Base-by-base conservation (phyloP, 2,888 invertebrate species). In the Parasteatoda lunata region DNA sequence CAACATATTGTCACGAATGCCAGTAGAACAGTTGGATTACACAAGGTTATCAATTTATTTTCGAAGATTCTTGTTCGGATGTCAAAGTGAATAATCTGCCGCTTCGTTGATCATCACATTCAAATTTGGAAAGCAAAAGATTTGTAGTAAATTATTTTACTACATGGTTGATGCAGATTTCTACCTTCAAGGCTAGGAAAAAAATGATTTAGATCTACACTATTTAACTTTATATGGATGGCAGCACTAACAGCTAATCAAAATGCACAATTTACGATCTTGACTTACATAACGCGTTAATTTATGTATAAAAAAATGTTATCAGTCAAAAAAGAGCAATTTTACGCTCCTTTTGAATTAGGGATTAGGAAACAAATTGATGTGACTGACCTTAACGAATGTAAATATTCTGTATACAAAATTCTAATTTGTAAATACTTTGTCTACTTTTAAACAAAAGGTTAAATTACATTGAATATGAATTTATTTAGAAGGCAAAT, bases 41-140 rank as follows among this genome's bases (percentile, higher is more conserved):
- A 84, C 84, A 84, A 84, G 84, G 84, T 78, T 84, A 78, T 84
- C 84, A 84, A 84, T 84, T 84, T 84, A 84, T 84, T 78, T 78
- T 73, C 72, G 78, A 84, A 84, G 84, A 77, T 78, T 80, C 80
- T 80, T 45, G 51, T 54, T 52, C 68, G 54, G 45, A 30, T 70
- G 77, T 48, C 30, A 49, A 68, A 52, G 59, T 66, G 81, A 81
- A 81, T 81, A 81, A 81, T 81, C 59, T 54, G n/a, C 49, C 75
- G 81, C 78, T 78, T 75, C 68, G 81, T 66, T 78, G 81, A 66
- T 68, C 75, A 69, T 80, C 73, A 80, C 73, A 72, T 71, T 73
- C 80, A 71, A 45, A 51, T 51, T 30, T n/a, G 13, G 15, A 9
- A 64, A 49, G 77, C 45, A 49, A 64, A 52, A 15, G 65, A 11